Evolutionary conservation across 2,797 vertebrate species (phyloP).

Genomic region (Melanotaenia trifasciata): DNA sequence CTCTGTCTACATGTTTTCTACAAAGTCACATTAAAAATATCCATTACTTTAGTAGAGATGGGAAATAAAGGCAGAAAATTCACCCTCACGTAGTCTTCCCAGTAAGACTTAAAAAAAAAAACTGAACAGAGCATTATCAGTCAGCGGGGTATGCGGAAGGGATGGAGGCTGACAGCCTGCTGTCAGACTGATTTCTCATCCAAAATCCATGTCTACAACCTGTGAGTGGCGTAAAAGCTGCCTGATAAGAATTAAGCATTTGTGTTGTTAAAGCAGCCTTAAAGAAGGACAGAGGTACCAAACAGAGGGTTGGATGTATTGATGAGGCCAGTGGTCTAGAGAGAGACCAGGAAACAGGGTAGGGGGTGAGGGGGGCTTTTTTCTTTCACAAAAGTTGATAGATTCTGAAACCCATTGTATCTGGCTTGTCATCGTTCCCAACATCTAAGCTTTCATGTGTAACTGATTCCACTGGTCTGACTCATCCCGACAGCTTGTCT

Average conservation of each 20-base stretch:
- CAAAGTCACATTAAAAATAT: background rate
- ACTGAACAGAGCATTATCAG: conserved; percentile 9
- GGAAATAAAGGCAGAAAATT: conserved; percentile 5
- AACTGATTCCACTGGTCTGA: conserved; percentile 61
- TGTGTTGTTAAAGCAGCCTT: conserved; percentile 15
- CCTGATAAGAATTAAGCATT: conserved; percentile 33
- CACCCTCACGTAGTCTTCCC: background rate
- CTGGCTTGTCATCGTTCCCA: conserved; percentile 19
- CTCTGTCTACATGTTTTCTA: background rate
- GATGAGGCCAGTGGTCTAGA: conserved; percentile 26
- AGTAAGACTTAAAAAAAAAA: conserved; percentile 13
- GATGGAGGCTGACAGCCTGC: conserved; percentile 12
- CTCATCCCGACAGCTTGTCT: conserved; percentile 43
- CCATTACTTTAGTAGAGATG: background rate
- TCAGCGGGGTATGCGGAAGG: conserved; percentile 14
- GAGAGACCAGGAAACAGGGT: conserved; percentile 15
- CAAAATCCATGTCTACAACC: conserved; percentile 52
- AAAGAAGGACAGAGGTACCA: conserved; percentile 7
- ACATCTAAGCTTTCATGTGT: conserved; percentile 51
- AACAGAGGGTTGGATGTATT: conserved; percentile 22
- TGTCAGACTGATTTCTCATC: conserved; percentile 40
- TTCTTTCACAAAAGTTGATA: conserved; percentile 46
- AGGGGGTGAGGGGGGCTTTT: background rate
- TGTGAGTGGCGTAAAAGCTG: conserved; percentile 5
- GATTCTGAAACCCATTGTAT: conserved; percentile 41